These are phyloP conservation scores for Chymomyza procnemis DNA, from an alignment of 2,888 invertebrate species.

Conservation along the genomic window DNA sequence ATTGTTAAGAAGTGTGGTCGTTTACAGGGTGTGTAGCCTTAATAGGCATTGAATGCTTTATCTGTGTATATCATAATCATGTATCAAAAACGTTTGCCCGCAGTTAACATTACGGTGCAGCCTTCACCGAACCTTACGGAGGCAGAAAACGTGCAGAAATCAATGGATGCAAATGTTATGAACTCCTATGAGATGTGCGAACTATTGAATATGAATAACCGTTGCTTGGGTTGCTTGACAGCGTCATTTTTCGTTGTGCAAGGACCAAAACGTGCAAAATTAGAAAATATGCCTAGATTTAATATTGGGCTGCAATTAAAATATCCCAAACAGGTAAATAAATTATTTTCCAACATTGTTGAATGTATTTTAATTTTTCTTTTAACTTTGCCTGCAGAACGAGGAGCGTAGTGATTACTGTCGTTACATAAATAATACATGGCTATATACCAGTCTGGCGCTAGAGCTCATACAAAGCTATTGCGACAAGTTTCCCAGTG, in stretches of 20 bases:
- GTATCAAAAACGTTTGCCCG: too few relatives aligned
- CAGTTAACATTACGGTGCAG: conserved; percentile 73
- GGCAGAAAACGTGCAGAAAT: conserved; percentile 57
- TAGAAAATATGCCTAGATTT: conserved; percentile 80
- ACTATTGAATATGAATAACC: conserved; percentile 82
- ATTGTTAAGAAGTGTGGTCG: conserved; percentile 74
- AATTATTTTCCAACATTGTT: not conserved
- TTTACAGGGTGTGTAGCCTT: conserved; percentile 62
- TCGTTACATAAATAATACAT: conserved; percentile 83
- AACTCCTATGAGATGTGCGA: conserved; percentile 64
- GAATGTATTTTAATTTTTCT: not conserved
- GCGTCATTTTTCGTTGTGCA: conserved; percentile 87
- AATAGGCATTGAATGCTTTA: not conserved
- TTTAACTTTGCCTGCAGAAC: conserved; percentile 78
- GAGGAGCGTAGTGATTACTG: conserved; percentile 90
- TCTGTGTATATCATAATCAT: not conserved
- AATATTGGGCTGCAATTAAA: conserved; percentile 96
- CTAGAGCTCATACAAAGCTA: conserved; percentile 86
- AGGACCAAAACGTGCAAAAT: conserved; percentile 78
- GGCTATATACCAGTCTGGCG: conserved; percentile 90
- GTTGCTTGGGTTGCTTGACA: conserved; percentile 90
- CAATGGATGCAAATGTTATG: conserved; percentile 60
- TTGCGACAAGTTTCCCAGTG: conserved; percentile 84
- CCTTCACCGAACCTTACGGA: conserved; percentile 70
- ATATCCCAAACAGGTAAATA: conserved; percentile 87